Evolutionary conservation across 2,888 invertebrate species (phyloP), one percentile per base, ranked within the genome.

Genomic region (Doris montereyensis): DNA sequence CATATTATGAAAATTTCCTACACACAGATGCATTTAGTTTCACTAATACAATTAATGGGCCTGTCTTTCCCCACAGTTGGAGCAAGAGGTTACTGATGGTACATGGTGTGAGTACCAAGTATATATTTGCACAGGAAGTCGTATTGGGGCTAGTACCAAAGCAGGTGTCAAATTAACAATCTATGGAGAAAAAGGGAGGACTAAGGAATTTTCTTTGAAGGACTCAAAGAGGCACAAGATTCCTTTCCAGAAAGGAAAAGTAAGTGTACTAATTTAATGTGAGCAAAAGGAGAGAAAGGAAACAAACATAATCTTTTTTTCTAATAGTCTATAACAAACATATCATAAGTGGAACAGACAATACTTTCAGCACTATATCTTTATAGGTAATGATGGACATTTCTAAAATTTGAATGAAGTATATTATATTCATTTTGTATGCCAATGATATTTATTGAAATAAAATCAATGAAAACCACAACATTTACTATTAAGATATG

Each of bases 221-320:
- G 83, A 88, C 58, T 90, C 89, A 17, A 86, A 84, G 77, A 85
- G 84, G 57, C 87, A 90, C 84, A 90, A 89, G 81, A 83, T 90
- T 68, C 87, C 86, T 72, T 90, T 91, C 83, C 89, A 90, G 83
- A 88, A 87, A 80, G 89, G 88, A 79, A 88, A 89, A 86, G 90
- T 90, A 76, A 77, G 84, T 78, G 13, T 8, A 21, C 24, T 1
- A 62, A n/a, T n/a, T n/a, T n/a, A n/a, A n/a, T n/a, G n/a, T n/a
- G n/a, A n/a, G n/a, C n/a, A n/a, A n/a, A n/a, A n/a, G n/a, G n/a
- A n/a, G n/a, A n/a, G n/a, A n/a, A n/a, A n/a, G n/a, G n/a, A n/a
- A n/a, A n/a, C n/a, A n/a, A n/a, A n/a, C n/a, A n/a, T n/a, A n/a
- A n/a, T n/a, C n/a, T n/a, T n/a, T n/a, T n/a, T n/a, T n/a, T n/a